phyloP scores from a whole-genome alignment of 2,888 invertebrate genomes.

The Ormyrus nitidulus region DNA sequence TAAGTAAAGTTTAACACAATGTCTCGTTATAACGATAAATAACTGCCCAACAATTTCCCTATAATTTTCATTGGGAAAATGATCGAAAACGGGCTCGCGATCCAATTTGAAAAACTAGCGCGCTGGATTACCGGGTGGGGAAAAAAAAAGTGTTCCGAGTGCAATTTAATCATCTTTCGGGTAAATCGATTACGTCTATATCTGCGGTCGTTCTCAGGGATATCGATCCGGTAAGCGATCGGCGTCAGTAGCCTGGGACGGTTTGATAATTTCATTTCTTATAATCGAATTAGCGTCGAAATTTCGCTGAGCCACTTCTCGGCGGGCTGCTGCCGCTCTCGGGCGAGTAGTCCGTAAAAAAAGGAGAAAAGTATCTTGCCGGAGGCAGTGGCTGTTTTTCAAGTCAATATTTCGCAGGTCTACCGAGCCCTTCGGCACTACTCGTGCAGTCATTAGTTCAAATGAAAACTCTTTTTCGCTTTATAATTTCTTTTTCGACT shows the following conservation, averaged over 20 bases:
- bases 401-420: too few relatives aligned
- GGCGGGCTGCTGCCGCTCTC: neutral
- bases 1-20: too few relatives aligned
- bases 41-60: too few relatives aligned
- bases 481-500: neutral
- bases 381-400: neutral
- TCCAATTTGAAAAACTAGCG: too few relatives aligned
- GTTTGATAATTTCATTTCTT: conserved; percentile 44
- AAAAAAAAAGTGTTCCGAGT: too few relatives aligned
- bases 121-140: too few relatives aligned
- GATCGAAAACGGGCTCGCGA: too few relatives aligned
- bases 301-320: conserved; percentile 26
- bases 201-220: conserved; percentile 10
- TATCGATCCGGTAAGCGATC: conserved; percentile 47
- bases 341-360: neutral
- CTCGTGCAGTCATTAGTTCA: neutral
- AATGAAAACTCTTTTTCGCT: neutral
- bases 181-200: conserved; percentile 38
- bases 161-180: conserved; percentile 11
- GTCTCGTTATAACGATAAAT: too few relatives aligned
- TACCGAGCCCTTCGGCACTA: neutral
- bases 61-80: too few relatives aligned
- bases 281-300: conserved; percentile 43
- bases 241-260: conserved; percentile 13
- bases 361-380: conserved; percentile 12